These are phyloP conservation scores for Callimorpha dominula DNA, from an alignment of 2,888 invertebrate species.

Conservation along the genomic window DNA sequence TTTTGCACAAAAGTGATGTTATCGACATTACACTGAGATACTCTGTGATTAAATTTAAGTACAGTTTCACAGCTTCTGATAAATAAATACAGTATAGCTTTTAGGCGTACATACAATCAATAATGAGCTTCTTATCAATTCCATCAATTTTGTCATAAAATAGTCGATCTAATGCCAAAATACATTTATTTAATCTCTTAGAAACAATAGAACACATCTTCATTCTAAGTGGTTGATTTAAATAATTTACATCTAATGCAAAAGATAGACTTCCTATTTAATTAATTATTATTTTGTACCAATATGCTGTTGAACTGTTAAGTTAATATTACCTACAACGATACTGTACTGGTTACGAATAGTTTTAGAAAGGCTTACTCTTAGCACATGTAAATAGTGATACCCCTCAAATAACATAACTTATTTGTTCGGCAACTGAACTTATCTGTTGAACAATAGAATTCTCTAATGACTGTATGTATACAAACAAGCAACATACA, in stretches of 20 bases:
- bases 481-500: neutral
- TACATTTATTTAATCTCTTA: conserved; percentile 56
- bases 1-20: conserved; percentile 83
- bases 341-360: conserved; percentile 44
- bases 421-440: neutral
- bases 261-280: conserved; percentile 39
- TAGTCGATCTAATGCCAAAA: conserved; percentile 70
- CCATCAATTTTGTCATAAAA: conserved; percentile 70
- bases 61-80: conserved; percentile 83
- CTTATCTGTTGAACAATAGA: neutral
- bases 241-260: conserved; percentile 48
- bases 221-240: conserved; percentile 36
- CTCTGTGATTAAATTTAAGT: conserved; percentile 82
- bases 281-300: conserved; percentile 54
- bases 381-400: neutral
- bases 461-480: neutral
- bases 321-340: conserved; percentile 30
- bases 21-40: conserved; percentile 81
- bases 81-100: conserved; percentile 75
- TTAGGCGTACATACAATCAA: conserved; percentile 58
- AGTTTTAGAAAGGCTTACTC: conserved; percentile 24
- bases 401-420: conserved; percentile 4
- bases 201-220: conserved; percentile 47
- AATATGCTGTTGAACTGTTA: conserved; percentile 48
- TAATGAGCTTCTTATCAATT: conserved; percentile 69